phyloP scores from a whole-genome alignment of 2,888 invertebrate genomes.

The Tachina grossa region DNA sequence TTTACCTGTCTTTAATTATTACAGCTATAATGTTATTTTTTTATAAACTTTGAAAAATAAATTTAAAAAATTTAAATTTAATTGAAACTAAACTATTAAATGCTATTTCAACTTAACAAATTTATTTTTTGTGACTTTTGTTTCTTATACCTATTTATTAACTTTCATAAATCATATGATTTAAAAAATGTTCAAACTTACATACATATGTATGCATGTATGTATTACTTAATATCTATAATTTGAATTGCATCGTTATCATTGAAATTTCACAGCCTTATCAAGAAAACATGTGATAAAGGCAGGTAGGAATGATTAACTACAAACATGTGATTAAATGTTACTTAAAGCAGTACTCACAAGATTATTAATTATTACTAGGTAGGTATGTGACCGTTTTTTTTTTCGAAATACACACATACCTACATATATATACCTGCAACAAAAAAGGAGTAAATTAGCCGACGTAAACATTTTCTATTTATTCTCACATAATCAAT shows the following conservation, averaged over 20 bases:
- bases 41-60: too few relatives aligned
- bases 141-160: neutral
- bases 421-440: neutral
- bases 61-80: too few relatives aligned
- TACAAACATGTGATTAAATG: conserved; percentile 76
- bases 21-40: too few relatives aligned
- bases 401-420: neutral
- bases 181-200: neutral
- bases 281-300: conserved; percentile 69
- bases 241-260: conserved; percentile 19
- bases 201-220: too few relatives aligned
- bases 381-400: neutral
- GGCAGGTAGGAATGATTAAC: conserved; percentile 63
- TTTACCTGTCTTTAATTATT: too few relatives aligned
- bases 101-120: too few relatives aligned
- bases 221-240: too few relatives aligned
- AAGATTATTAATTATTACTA: neutral
- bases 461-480: neutral
- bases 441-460: neutral
- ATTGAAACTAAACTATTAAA: too few relatives aligned
- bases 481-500: neutral
- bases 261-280: conserved; percentile 41
- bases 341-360: conserved; percentile 50
- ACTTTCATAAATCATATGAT: conserved; percentile 14
- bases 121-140: conserved; percentile 7